Evolutionary conservation across 2,888 invertebrate genomes (phyloP).

Genomic region (Salpingus planirostris): DNA sequence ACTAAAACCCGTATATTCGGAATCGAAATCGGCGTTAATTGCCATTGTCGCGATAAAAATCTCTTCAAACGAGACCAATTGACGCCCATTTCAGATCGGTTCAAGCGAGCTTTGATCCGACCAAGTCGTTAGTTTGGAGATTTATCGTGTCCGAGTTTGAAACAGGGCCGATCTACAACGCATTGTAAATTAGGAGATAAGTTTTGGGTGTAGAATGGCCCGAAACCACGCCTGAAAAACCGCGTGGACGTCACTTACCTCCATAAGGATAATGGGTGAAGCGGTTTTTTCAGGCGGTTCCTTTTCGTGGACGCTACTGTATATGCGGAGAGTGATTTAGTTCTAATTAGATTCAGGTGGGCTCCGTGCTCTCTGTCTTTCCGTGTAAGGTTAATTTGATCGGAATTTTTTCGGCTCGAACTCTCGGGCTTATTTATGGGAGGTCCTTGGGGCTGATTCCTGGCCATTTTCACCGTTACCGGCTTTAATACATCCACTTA

Average conservation of each 20-base stretch:
- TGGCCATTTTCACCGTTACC: constrained; percentile 6
- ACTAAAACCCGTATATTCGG: too few species aligned
- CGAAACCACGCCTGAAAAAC: constrained; percentile 1
- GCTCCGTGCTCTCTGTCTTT: too few species aligned
- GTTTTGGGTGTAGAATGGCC: constrained; percentile 4
- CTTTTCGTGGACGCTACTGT: too few species aligned
- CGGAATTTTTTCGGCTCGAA: constrained; percentile 13
- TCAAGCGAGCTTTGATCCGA: constrained; percentile 16
- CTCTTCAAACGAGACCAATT: too few species aligned
- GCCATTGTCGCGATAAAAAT: too few species aligned
- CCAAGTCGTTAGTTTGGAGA: constrained; percentile 10
- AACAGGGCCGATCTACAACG: constrained; percentile 1
- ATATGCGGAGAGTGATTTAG: constrained; percentile 7
- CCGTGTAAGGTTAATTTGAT: constrained; percentile 14
- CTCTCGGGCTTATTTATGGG: constrained; percentile 5
- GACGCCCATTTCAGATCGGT: too few species aligned
- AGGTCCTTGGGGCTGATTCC: constrained; percentile 3
- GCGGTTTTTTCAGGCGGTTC: too few species aligned
- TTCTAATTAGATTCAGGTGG: constrained; percentile 12
- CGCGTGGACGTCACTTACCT: too few species aligned
- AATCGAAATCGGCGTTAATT: too few species aligned
- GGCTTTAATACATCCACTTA: too few species aligned
- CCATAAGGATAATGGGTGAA: too few species aligned
- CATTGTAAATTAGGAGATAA: constrained; percentile 5
- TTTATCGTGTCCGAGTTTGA: constrained; percentile 6